Evolutionary conservation across 2,797 vertebrate species (phyloP), one percentile per base, ranked within the genome.

Genomic region (Loris lydekkerianus): DNA sequence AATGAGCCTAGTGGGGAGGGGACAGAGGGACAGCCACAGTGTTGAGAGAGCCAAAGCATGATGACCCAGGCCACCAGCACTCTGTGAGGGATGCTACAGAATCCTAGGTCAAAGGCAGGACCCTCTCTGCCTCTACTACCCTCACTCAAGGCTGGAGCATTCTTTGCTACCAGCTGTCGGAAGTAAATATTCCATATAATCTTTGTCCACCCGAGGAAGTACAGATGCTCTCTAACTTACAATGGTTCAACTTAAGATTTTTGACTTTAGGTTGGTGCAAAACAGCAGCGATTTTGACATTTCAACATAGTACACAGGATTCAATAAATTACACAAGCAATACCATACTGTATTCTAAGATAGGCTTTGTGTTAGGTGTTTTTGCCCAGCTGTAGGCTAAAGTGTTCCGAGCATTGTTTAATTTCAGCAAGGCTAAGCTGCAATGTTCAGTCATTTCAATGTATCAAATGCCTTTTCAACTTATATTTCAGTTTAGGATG

Each of bases 11-110:
- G 63, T 0, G 14, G 49, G 49, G 49, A 53, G 60, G 10, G 63
- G 63, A 1, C 17, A 17, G 49, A 31, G 25, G 34, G 1, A 15
- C 13, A 10, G 1, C 0, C 27, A 10, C 3, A 1, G 9, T 37
- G 9, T n/a, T 1, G 53, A 49, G 3, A 0, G 0, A 76, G 78
- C 69, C 46, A 72, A 23, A 25, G 21, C 7, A 14, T 53, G 61
- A n/a, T 8, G 72, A 56, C 11, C 0, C 1, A 43, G 11, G 61
- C 25, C 21, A 0, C 31, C 23, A 27, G 46, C 1, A 25, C 49
- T 63, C 75, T 10, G 23, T 18, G 10, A 23, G 23, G 34, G n/a
- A 34, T 4, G 8, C 76, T 1, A 7, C 31, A 34, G 63, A 81
- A 77, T 37, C 58, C 91, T 2, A 9, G n/a, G 20, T 29, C 61